Conservation (phyloP, 2,113 vertebrate species). For the Varanus salvator region DNA sequence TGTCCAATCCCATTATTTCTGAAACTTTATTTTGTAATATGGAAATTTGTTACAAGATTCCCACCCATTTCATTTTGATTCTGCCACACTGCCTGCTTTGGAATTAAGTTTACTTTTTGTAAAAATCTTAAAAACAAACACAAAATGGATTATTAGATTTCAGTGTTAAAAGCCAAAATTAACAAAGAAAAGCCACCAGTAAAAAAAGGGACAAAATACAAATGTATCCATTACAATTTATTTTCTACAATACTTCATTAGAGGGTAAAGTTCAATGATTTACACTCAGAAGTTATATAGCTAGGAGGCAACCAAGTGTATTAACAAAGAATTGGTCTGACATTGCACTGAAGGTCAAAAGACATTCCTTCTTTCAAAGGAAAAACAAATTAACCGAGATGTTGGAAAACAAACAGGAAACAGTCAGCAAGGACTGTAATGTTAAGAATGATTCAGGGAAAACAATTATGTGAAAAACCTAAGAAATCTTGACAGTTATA, state of each 20-base stretch:
- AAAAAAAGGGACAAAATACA: conserved; percentile 69
- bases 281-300: conserved; percentile 85
- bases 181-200: conserved; percentile 39
- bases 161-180: conserved; percentile 29
- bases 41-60: not conserved
- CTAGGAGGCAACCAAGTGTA: conserved; percentile 85
- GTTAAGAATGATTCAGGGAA: conserved; percentile 73
- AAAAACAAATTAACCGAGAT: conserved; percentile 72
- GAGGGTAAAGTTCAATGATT: conserved; percentile 83
- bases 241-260: conserved; percentile 86
- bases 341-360: conserved; percentile 82
- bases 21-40: conserved; percentile 1
- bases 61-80: not conserved
- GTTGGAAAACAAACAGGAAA: conserved; percentile 77
- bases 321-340: conserved; percentile 85
- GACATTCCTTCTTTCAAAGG: conserved; percentile 78
- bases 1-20: not conserved
- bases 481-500: conserved; percentile 72
- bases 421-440: conserved; percentile 75
- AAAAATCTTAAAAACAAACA: not conserved
- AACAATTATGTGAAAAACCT: conserved; percentile 76
- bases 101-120: not conserved
- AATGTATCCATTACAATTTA: conserved; percentile 83
- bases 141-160: not conserved
- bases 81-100: not conserved